Evolutionary conservation across 1,140 invertebrate genomes (phyloP), one percentile per base, ranked within the genome.

Genomic region (Ceratoteleas bidentatus): DNA sequence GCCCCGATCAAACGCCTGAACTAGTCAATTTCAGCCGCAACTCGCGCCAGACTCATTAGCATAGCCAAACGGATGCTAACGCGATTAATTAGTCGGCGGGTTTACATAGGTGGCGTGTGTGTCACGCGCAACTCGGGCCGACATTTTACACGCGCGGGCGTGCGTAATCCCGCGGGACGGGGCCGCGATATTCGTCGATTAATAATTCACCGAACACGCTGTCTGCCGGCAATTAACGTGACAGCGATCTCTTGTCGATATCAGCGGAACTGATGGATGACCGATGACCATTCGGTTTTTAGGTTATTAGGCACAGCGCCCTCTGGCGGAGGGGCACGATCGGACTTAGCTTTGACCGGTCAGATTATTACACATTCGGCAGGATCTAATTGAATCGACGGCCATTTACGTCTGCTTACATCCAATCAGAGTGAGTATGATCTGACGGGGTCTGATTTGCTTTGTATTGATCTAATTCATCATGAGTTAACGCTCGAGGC

Each of bases 1-100:
- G 61, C 65, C 53, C 54, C 68, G 49, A 86, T 86, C 73, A 85
- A 68, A 57, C 52, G 24, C 4, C 34, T 38, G 56, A 74, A 16
- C 38, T 49, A 70, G 24, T 69, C 32, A 47, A 77, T 79, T 77
- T 82, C 50, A 60, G 61, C 69, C 47, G 72, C 49, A 70, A 78
- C 79, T 75, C 49, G 34, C 57, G n/a, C 53, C 47, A 11, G 62
- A 15, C 58, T 66, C 38, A 75, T 77, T 81, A 77, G 56, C 78
- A 81, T 77, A 81, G 33, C 58, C 73, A 77, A 78, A 75, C 69
- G 34, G 62, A 78, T 64, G 64, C 62, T 81, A 84, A 81, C 52
- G 66, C 66, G 56, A 81, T 86, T 82, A 84, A 83, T 83, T 79
- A 78, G 43, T 61, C 50, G 5, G n/a, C 56, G 36, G 33, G 84